Conservation (phyloP, 2,113 vertebrate genomes). For the Peromyscus maniculatus region DNA sequence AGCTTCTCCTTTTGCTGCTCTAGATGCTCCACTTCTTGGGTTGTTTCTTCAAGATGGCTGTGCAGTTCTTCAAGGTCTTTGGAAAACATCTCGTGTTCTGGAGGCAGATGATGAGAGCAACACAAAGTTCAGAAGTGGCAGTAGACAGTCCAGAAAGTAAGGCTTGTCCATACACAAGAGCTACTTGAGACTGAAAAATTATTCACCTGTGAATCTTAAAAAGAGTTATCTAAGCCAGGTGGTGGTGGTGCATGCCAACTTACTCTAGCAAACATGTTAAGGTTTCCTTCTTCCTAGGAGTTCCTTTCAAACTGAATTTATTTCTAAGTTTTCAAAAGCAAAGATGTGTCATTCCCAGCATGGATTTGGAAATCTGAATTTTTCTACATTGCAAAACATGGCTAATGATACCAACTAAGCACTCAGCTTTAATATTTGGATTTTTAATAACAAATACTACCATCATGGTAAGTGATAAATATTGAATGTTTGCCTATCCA, state of each 20-base stretch:
- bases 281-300: neutral
- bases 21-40: conserved; percentile 75
- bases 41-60: conserved; percentile 86
- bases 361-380: neutral
- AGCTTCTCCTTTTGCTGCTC: conserved; percentile 77
- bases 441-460: conserved; percentile 23
- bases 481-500: neutral
- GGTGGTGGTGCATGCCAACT: neutral
- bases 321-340: conserved; percentile 31
- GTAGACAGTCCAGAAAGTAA: neutral
- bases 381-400: conserved; percentile 30
- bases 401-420: neutral
- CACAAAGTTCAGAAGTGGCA: neutral
- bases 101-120: conserved; percentile 47
- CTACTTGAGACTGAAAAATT: conserved; percentile 23
- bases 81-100: conserved; percentile 87
- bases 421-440: conserved; percentile 41
- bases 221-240: neutral
- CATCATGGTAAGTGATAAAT: neutral
- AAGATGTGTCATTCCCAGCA: neutral
- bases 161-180: neutral
- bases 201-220: neutral
- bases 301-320: conserved; percentile 19
- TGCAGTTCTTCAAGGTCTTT: conserved; percentile 88
- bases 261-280: neutral